A percentile compares a stretch with the other conserved stretches of the same genome.
These are phyloP conservation scores for Argynnis bischoffii DNA, from an alignment of 2,888 invertebrate species.

Conservation along the genomic window DNA sequence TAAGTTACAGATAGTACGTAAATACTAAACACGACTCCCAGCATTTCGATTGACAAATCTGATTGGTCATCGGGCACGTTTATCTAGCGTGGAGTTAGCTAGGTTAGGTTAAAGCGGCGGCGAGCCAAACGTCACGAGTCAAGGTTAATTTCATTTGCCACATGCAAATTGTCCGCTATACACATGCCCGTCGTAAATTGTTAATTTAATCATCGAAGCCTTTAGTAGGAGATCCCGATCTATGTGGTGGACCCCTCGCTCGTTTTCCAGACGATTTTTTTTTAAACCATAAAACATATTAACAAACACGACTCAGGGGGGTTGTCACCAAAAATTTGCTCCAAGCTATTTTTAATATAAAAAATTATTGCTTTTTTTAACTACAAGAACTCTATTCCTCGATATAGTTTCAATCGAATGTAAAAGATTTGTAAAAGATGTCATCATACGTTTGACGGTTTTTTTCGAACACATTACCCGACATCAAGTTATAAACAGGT, in stretches of 20 bases:
- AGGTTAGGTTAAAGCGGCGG: constrained; percentile 26
- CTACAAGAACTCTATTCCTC: too few species aligned
- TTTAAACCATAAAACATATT: too few species aligned
- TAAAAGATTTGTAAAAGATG: too few species aligned
- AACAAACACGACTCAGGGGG: too few species aligned
- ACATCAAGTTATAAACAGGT: too few species aligned
- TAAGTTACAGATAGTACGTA: neutral
- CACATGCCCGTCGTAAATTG: neutral
- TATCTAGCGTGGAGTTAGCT: neutral
- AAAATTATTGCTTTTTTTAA: too few species aligned
- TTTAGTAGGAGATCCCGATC: neutral
- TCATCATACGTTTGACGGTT: too few species aligned
- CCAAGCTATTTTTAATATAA: too few species aligned
- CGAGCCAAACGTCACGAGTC: constrained; percentile 39
- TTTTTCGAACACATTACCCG: too few species aligned
- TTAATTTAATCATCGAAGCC: constrained; percentile 8
- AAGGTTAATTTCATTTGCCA: constrained; percentile 50
- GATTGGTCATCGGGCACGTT: neutral
- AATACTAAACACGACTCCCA: neutral
- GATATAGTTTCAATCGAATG: too few species aligned
- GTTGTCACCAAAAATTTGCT: too few species aligned
- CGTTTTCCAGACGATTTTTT: neutral
- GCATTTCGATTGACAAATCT: neutral
- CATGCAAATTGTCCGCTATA: constrained; percentile 36
- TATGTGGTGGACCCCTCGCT: neutral